phyloP scores from a whole-genome alignment of 2,888 invertebrate genomes.

The Elegia similella region DNA sequence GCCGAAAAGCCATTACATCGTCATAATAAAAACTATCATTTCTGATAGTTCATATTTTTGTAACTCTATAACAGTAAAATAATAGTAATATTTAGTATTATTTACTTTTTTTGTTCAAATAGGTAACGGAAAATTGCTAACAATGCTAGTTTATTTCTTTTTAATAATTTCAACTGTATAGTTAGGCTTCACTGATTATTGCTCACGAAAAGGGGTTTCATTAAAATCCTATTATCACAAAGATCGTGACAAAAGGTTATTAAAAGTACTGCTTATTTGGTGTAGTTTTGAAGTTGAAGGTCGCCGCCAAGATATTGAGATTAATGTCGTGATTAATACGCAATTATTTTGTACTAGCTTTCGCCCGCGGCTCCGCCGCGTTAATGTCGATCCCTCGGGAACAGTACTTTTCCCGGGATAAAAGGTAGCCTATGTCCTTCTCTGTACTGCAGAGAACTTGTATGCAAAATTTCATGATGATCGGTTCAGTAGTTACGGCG shows the following conservation, averaged over 20 bases:
- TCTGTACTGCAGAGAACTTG: too few species aligned
- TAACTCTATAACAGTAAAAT: neutral
- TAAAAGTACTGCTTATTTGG: constrained; percentile 20
- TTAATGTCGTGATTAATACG: neutral
- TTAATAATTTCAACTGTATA: neutral
- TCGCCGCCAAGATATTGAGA: neutral
- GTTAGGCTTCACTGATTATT: neutral
- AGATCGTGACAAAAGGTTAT: constrained; percentile 40
- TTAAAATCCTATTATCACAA: constrained; percentile 35
- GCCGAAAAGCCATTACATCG: too few species aligned
- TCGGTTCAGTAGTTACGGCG: too few species aligned
- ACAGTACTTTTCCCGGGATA: too few species aligned
- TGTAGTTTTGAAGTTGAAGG: constrained; percentile 10
- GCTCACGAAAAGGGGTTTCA: constrained; percentile 23
- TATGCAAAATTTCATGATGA: too few species aligned
- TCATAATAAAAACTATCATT: too few species aligned
- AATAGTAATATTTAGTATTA: neutral
- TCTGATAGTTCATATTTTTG: neutral
- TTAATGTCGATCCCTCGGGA: too few species aligned
- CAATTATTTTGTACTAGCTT: neutral
- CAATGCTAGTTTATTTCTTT: neutral
- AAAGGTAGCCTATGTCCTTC: too few species aligned
- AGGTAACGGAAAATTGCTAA: neutral
- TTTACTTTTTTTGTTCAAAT: neutral
- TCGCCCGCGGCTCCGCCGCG: too few species aligned